These are phyloP conservation scores for Oxystoma pomonae DNA, from an alignment of 2,888 invertebrate genomes.

Conservation along the genomic window DNA sequence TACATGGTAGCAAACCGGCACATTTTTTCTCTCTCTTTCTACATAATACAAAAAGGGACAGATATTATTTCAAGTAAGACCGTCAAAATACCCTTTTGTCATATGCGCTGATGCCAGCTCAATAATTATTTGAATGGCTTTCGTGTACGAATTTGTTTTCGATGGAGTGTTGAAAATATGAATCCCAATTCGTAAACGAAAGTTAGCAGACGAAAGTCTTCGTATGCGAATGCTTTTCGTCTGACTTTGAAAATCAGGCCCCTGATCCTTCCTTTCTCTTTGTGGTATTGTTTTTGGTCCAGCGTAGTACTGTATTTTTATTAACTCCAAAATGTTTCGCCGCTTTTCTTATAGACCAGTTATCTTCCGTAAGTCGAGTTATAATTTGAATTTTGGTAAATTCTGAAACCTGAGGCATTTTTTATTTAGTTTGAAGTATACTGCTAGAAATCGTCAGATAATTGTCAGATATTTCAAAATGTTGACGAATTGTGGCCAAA, in stretches of 20 bases:
- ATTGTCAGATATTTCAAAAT: too few species aligned
- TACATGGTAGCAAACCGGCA: background rate
- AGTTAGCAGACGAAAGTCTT: background rate
- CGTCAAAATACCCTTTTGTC: background rate
- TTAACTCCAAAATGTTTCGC: too few species aligned
- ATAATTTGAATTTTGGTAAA: too few species aligned
- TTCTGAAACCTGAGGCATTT: too few species aligned
- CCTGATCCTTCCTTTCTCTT: too few species aligned
- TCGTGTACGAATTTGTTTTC: background rate
- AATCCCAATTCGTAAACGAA: background rate
- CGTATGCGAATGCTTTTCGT: background rate
- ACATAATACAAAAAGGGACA: background rate
- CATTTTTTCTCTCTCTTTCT: background rate
- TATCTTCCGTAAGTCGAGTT: too few species aligned
- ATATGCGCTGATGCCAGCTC: background rate
- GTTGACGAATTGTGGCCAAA: too few species aligned
- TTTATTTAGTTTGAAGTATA: too few species aligned
- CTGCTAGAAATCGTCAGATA: too few species aligned
- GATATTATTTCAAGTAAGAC: background rate
- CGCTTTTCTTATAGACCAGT: too few species aligned
- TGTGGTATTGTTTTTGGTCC: too few species aligned
- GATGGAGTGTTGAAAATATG: background rate
- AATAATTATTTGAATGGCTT: background rate
- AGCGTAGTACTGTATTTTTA: too few species aligned
- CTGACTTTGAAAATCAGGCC: background rate